Base-by-base conservation (phyloP, 2,888 invertebrate species). In the Trichogramma dendrolimi region DNA sequence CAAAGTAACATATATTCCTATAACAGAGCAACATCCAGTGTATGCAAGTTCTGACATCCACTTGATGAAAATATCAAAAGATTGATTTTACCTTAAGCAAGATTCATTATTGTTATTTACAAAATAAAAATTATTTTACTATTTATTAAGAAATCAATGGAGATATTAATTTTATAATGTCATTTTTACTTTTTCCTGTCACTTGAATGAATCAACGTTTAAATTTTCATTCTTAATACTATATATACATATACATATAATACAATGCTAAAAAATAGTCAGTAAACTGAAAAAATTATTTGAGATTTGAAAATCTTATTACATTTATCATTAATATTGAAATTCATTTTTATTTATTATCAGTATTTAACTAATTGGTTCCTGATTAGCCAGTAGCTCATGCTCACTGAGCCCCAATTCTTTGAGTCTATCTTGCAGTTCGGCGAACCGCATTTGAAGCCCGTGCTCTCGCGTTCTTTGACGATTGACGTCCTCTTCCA, bases 391-490 rank as follows among this genome's bases (percentile, higher is more conserved):
- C 27, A 27, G 27, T 2, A 27, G 27, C 27, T 27, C 48, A 48
- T 11, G 48, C 6, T 14, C 48, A 14, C 6, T 11, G 27, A 14
- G 48, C 48, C 11, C 27, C 11, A 11, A 5, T 65, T 80, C 75
- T 62, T 80, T 79, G 54, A 85, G 76, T 70, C 89, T 85, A 4
- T 86, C 83, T 68, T 89, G 87, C 0, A 96, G 82, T 66, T 89
- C 87, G 1, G 89, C 86, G 76, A 90, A 98, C 70, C 87, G 86
- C 65, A 85, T 85, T 81, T 99, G 98, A 55, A 98, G 81, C 62
- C 86, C 86, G 71, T 89, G 91, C 78, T 99, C 98, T 60, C 97
- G 83, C 67, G 95, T 94, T 71, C 89, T 92, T 81, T 97, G 96
- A 59, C 95, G 83, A 64, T 87, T 90, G 1, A 96, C 96, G 77